Percentiles rank a stretch among this genome's conserved stretches.
Conservation (phyloP, 2,113 vertebrate species). For the Paradoxurus hermaphroditus region DNA sequence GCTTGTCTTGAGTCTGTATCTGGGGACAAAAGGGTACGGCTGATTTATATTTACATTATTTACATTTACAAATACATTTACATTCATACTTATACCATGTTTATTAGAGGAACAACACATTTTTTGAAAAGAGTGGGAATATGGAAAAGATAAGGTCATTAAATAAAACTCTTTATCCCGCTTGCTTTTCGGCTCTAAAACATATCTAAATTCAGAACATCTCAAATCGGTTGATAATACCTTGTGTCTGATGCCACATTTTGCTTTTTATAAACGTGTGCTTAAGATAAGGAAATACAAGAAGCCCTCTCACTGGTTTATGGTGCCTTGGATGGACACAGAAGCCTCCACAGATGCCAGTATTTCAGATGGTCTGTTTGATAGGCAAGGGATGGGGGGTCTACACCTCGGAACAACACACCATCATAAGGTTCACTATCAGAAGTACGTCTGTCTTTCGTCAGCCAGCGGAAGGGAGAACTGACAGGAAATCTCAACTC, state of each 20-base stretch:
- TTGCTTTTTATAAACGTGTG: neutral
- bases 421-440: neutral
- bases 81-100: neutral
- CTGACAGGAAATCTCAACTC: neutral
- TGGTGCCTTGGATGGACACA: no score
- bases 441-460: neutral
- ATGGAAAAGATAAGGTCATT: neutral
- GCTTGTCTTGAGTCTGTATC: neutral
- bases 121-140: neutral
- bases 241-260: neutral
- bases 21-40: neutral
- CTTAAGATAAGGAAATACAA: neutral
- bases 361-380: neutral
- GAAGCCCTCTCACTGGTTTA: neutral
- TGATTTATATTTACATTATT: neutral
- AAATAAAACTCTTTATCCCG: neutral
- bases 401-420: neutral
- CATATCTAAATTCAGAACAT: neutral
- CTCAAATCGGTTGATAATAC: neutral
- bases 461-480: neutral
- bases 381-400: neutral
- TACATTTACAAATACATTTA: neutral
- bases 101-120: no score
- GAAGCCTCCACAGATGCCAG: fast-evolving
- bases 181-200: neutral